Percentiles rank a stretch among this genome's conserved stretches.
Evolutionary conservation across 2,888 invertebrate genomes (phyloP).

Genomic region (Hirtodrosophila confusa): DNA sequence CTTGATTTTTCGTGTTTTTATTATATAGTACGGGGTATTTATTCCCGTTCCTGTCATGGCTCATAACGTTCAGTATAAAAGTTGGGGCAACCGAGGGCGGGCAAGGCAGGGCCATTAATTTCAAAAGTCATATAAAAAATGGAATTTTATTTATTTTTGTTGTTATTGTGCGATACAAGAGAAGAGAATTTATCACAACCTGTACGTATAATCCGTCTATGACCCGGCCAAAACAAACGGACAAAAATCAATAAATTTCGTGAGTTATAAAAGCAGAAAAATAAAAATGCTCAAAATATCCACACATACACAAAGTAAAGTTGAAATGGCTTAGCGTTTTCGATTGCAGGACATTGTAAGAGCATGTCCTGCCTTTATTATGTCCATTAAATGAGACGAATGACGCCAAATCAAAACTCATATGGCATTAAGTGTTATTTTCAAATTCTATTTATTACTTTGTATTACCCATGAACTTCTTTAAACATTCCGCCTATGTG

Average conservation of each 20-base stretch:
- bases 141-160: slow-evolving; percentile 24
- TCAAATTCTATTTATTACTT: no score
- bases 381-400: slow-evolving; percentile 3
- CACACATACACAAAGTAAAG: slow-evolving; percentile 7
- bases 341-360: slow-evolving; percentile 5
- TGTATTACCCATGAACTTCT: no score
- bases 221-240: slow-evolving; percentile 70
- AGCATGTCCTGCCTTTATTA: neutral
- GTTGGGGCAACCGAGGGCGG: slow-evolving; percentile 3
- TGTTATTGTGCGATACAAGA: slow-evolving; percentile 14
- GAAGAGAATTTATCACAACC: slow-evolving; percentile 4
- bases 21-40: neutral
- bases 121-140: slow-evolving; percentile 35
- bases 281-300: slow-evolving; percentile 5
- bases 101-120: slow-evolving; percentile 55
- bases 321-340: slow-evolving; percentile 32
- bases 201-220: slow-evolving; percentile 17
- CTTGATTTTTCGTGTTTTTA: slow-evolving; percentile 1
- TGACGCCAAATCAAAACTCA: no score
- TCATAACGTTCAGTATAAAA: slow-evolving; percentile 15
- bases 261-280: slow-evolving; percentile 44
- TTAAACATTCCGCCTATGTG: no score
- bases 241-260: slow-evolving; percentile 72
- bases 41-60: slow-evolving; percentile 8
- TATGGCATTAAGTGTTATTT: no score